Evolutionary conservation across 2,888 invertebrate genomes (phyloP), one percentile per base, ranked within the genome.

Genomic region (Perizoma affinitatum): DNA sequence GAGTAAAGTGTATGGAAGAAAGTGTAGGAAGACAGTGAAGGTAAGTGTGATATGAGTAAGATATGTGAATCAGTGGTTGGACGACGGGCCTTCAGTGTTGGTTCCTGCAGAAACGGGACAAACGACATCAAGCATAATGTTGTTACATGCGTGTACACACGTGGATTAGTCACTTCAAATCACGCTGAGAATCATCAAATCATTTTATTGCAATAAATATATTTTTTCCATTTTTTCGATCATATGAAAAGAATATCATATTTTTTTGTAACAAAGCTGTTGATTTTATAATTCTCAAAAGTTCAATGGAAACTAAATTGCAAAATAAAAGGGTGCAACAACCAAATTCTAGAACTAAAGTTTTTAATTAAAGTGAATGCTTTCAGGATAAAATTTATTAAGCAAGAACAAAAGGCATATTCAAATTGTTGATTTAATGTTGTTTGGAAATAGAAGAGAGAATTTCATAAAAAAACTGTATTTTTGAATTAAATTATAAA

Each of bases 71-170:
- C 84, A 90, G 82, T 90, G 84, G 83, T 83, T 83, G 70, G 81
- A 79, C 80, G 91, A 85, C 83, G 90, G 86, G 78, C 90, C 90
- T 78, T 91, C 92, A 71, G 81, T 85, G 87, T 86, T 92, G 90
- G 88, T 91, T 87, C 92, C 92, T 92, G 91, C 75, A 79, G 85
- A 88, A 82, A 84, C 68, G 82, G 85, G 84, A 90, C 87, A 90
- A 79, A 89, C 81, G 70, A 86, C 87, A 86, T 87, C 88, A 89
- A 91, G 91, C 91, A 72, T 73, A 72, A 78, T 68, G 74, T 74
- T 81, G 86, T 89, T 88, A 87, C 87, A 84, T 85, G 90, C 91
- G 83, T 84, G 84, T 71, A 82, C 86, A 88, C 87, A 86, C 84
- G 86, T 85, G 85, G 69, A 75, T 85, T 85, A 82, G 80, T 80